A percentile compares a stretch with the other conserved stretches of the same genome.
Conservation (phyloP, 1,140 invertebrate genomes). For the Aporrectodea caliginosa region DNA sequence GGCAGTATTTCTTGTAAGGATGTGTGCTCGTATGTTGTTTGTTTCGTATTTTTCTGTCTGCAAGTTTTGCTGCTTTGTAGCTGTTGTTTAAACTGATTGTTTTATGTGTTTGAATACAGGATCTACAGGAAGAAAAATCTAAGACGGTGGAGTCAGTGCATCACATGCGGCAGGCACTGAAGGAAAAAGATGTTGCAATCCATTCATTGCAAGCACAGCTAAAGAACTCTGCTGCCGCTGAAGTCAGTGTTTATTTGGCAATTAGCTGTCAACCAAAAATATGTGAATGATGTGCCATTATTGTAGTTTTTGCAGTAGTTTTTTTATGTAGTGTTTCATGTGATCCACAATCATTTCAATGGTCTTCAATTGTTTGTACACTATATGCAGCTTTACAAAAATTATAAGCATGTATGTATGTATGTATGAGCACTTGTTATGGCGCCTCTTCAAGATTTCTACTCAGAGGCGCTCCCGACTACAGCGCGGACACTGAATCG, state of each 20-base stretch:
- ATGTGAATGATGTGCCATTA: neutral
- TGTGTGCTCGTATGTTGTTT: too few relatives aligned
- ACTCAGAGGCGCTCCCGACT: too few relatives aligned
- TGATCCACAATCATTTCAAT: neutral
- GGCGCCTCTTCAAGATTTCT: too few relatives aligned
- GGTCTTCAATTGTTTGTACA: neutral
- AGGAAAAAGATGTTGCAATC: neutral
- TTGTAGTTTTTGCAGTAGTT: neutral
- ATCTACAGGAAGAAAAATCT: neutral
- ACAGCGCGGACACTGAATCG: too few relatives aligned
- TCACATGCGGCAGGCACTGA: neutral
- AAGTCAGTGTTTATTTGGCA: neutral
- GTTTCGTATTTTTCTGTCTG: too few relatives aligned
- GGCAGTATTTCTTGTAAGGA: too few relatives aligned
- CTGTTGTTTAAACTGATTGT: too few relatives aligned
- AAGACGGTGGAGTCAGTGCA: neutral
- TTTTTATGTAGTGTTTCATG: neutral
- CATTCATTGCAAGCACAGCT: neutral
- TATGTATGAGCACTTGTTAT: neutral
- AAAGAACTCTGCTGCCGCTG: neutral
- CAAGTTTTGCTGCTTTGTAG: too few relatives aligned
- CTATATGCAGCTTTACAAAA: too few relatives aligned
- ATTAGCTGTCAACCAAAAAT: neutral
- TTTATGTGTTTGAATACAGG: too few relatives aligned
- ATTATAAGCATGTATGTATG: too few relatives aligned